phyloP scores from a whole-genome alignment of 2,113 vertebrate species.

The Grus americana region DNA sequence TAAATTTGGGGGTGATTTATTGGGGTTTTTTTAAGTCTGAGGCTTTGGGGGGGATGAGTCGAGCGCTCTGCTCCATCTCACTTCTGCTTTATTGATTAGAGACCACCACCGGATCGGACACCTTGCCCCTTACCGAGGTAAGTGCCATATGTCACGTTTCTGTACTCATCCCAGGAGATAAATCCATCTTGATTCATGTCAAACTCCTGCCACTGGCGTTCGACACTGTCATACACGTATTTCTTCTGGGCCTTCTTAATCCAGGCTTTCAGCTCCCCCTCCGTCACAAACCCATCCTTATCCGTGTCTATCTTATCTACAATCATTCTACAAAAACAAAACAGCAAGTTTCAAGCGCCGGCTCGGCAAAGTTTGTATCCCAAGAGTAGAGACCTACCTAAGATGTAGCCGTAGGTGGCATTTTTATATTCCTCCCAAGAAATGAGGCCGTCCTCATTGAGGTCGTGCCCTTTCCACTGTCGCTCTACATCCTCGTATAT shows the following conservation, averaged over 20 bases:
- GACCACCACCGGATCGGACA: not conserved
- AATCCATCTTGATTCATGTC: constrained; percentile 78
- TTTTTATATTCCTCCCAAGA: constrained; percentile 99
- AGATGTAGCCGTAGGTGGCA: constrained; percentile 93
- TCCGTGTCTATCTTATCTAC: constrained; percentile 83
- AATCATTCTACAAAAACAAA: constrained; percentile 80
- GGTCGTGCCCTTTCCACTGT: constrained; percentile 97
- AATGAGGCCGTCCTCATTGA: constrained; percentile 88
- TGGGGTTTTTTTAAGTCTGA: not conserved
- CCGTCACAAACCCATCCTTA: constrained; percentile 81
- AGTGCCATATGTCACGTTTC: constrained; percentile 83
- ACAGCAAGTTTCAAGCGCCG: constrained; percentile 59
- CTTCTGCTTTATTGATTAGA: constrained; percentile 53
- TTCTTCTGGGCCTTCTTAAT: constrained; percentile 83
- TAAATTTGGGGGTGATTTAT: not conserved
- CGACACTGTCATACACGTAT: constrained; percentile 78
- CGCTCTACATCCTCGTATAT: constrained; percentile 96
- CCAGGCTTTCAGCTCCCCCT: constrained; percentile 83
- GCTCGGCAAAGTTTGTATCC: constrained; percentile 8
- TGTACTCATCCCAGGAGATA: constrained; percentile 88
- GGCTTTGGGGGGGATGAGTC: too few species aligned
- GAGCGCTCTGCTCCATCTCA: not conserved
- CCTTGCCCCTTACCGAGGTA: constrained; percentile 82
- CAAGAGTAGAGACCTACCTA: constrained; percentile 80
- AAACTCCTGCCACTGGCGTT: constrained; percentile 81